Evolutionary conservation across 2,113 vertebrate species (phyloP).

Genomic region (Speoplatyrhinus poulsoni): DNA sequence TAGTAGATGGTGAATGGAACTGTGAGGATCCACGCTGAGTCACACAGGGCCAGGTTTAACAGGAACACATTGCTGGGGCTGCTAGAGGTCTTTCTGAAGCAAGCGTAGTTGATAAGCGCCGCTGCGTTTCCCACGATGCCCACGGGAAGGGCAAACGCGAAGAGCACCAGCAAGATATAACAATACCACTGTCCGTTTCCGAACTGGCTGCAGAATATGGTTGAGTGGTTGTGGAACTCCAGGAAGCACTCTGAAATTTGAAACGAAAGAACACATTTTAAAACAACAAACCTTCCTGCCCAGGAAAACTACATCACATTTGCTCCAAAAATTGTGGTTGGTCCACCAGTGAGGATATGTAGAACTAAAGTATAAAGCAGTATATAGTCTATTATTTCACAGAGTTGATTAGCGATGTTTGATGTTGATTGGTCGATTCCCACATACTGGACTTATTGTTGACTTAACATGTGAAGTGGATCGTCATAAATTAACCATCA

Average conservation of each 20-base stretch:
- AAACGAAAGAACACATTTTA: slow-evolving; percentile 17
- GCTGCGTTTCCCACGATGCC: slow-evolving; percentile 79
- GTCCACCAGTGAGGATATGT: too few species aligned
- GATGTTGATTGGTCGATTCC: too few species aligned
- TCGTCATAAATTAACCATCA: too few species aligned
- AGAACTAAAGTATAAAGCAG: too few species aligned
- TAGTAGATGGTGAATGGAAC: slow-evolving; percentile 76
- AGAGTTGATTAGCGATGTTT: too few species aligned
- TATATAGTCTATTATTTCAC: too few species aligned
- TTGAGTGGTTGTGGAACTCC: slow-evolving; percentile 43
- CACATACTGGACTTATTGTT: too few species aligned
- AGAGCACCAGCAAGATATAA: slow-evolving; percentile 73
- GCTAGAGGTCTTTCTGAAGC: slow-evolving; percentile 57
- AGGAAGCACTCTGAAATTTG: slow-evolving; percentile 34
- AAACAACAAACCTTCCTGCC: background rate
- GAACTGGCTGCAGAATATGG: slow-evolving; percentile 66
- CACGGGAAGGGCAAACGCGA: slow-evolving; percentile 62
- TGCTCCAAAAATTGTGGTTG: background rate
- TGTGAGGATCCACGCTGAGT: slow-evolving; percentile 79
- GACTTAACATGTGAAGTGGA: too few species aligned
- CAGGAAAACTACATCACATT: too few species aligned
- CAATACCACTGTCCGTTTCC: slow-evolving; percentile 72
- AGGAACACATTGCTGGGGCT: slow-evolving; percentile 76
- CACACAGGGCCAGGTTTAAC: slow-evolving; percentile 79
- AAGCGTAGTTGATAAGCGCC: slow-evolving; percentile 71